Conservation (phyloP, 1,140 invertebrate genomes). For the Caenorhabditis inopinata region DNA sequence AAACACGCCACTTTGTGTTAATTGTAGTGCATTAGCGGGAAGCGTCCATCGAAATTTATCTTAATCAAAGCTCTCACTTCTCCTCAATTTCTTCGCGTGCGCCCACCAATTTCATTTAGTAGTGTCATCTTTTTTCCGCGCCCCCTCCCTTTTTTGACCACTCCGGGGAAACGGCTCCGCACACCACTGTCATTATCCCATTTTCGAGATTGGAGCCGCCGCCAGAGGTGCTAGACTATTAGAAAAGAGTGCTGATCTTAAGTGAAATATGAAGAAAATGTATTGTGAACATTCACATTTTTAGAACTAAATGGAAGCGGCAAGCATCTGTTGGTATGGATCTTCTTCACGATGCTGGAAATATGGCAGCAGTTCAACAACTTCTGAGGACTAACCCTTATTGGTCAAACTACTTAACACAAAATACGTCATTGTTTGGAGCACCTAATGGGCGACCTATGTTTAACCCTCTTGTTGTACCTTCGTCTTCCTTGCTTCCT, state of each 20-base stretch:
- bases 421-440: neutral
- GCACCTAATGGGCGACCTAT: neutral
- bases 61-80: conserved; percentile 29
- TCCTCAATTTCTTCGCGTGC: conserved; percentile 33
- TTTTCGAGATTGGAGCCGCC: conserved; percentile 21
- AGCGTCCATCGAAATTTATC: conserved; percentile 23
- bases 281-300: conserved; percentile 62
- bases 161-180: neutral
- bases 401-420: conserved; percentile 23
- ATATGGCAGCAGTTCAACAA: conserved; percentile 91
- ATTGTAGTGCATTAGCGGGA: conserved; percentile 32
- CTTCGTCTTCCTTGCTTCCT: neutral
- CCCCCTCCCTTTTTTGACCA: neutral
- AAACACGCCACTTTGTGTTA: conserved; percentile 34
- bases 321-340: conserved; percentile 95
- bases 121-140: conserved; percentile 33
- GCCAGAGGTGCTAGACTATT: neutral
- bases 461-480: neutral
- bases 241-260: neutral
- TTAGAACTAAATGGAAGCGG: conserved; percentile 98
- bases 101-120: conserved; percentile 32
- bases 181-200: conserved; percentile 22
- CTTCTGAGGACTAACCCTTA: conserved; percentile 74
- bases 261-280: neutral
- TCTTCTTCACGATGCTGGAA: conserved; percentile 89